Base-by-base conservation (phyloP, 2,797 vertebrate genomes). In the Gambusia yucatana region DNA sequence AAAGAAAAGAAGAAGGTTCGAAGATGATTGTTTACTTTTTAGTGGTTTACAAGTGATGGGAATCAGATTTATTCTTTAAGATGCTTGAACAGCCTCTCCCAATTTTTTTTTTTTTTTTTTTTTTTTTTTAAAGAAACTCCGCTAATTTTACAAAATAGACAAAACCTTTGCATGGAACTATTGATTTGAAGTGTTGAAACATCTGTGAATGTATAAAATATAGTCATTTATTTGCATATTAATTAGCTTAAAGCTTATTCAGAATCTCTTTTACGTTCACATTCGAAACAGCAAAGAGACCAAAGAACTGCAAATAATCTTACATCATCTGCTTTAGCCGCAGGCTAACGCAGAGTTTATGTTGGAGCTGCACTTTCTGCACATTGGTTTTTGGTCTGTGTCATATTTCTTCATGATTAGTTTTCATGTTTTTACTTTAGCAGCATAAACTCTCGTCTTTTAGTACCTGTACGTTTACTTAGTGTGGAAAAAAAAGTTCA, bases 21-120 rank as follows among this genome's bases (percentile, higher is more conserved):
- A 61, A 77, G 47, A 84, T 50, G 67, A 69, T 41, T 65, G 69
- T 47, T 76, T 77, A 33, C 28, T 59, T 78, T 52, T 67, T 22
- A 33, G 28, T 71, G 44, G 1, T 65, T 74, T 39, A 59, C 25
- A 77, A 75, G 76, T 52, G 72, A 79, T 75, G 48, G 48, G 41
- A 79, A 74, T 57, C 41, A 59, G 13, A 61, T 61, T 25, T 73
- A 71, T 30, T 33, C 14, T 16, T 11, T 76, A 73, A 79, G 17
- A 30, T 43, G 3, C 6, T 22, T 46, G 20, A 14, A 14, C 11
- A 72, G 6, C 11, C n/a, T 67, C 5, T 69, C 10, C 10, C 11
- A 43, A 5, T 43, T 43, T 43, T 48, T 4, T 48, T 50, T 50
- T 22, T 46, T 33, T 2, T 33, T 43, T 43, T 43, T 48, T 3